Percentiles rank a stretch among this genome's conserved stretches.
These are phyloP conservation scores for Crematogaster levior DNA, from an alignment of 2,888 invertebrate species.

Conservation along the genomic window DNA sequence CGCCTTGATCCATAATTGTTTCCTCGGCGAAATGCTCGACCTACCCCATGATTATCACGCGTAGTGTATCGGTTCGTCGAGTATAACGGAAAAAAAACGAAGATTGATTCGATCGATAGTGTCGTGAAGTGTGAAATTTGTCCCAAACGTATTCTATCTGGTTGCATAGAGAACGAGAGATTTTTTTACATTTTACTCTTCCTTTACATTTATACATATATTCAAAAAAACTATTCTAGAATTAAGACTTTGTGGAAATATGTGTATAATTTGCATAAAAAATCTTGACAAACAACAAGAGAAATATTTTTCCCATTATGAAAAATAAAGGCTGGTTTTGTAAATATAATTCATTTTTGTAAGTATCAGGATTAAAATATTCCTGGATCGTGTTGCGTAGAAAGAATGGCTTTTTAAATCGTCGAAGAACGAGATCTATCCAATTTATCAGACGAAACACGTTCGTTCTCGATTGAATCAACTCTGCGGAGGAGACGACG, in stretches of 20 bases:
- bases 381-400: background rate
- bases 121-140: background rate
- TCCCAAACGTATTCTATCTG: background rate
- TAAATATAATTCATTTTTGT: too few relatives aligned
- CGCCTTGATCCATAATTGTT: constrained; percentile 85
- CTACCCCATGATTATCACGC: constrained; percentile 40
- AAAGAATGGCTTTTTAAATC: background rate
- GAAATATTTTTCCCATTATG: background rate
- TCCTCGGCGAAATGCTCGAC: constrained; percentile 83
- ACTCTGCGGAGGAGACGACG: background rate
- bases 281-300: background rate
- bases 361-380: too few relatives aligned
- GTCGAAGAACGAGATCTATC: background rate
- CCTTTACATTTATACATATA: background rate
- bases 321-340: background rate
- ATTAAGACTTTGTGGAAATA: background rate
- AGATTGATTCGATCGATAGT: background rate
- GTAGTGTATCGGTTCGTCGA: background rate
- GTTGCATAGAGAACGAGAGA: background rate
- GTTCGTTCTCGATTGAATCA: background rate
- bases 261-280: background rate
- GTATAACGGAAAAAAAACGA: background rate
- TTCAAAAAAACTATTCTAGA: background rate
- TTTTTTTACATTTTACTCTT: background rate
- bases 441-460: background rate